These are phyloP conservation scores for Apogon hyalosoma DNA, from an alignment of 2,797 vertebrate genomes.

Conservation along the genomic window DNA sequence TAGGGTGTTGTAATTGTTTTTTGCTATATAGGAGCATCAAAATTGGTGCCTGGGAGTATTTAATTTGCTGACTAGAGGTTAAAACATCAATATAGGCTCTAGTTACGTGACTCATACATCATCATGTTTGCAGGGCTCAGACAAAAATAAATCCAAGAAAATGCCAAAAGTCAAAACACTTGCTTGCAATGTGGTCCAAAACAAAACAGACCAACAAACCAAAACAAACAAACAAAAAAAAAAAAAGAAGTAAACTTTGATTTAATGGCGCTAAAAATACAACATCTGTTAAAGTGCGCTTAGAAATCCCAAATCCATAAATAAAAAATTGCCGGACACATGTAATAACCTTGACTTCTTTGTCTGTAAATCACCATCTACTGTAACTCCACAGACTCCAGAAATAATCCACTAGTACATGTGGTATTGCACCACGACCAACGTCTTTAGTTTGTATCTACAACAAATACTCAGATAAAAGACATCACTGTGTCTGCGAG, in stretches of 20 bases:
- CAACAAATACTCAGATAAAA: conserved; percentile 27
- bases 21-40: conserved; percentile 10
- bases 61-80: conserved; percentile 37
- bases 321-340: conserved; percentile 11
- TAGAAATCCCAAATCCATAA: no score
- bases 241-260: no score
- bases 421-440: conserved; percentile 1
- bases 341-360: conserved; percentile 55
- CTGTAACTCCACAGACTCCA: conserved; percentile 13
- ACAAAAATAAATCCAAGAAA: no score
- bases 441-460: conserved; percentile 17
- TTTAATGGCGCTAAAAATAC: no score
- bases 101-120: conserved; percentile 60
- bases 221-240: no score
- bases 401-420: not conserved
- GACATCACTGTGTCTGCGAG: conserved; percentile 1
- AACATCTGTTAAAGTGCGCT: no score
- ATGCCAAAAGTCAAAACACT: no score
- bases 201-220: no score
- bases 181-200: no score
- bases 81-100: conserved; percentile 33
- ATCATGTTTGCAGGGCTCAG: conserved; percentile 10
- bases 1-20: conserved; percentile 12
- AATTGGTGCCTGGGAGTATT: conserved; percentile 5
- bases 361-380: conserved; percentile 17